Conservation (phyloP, 2,888 invertebrate genomes). For the Rhagium mordax region DNA sequence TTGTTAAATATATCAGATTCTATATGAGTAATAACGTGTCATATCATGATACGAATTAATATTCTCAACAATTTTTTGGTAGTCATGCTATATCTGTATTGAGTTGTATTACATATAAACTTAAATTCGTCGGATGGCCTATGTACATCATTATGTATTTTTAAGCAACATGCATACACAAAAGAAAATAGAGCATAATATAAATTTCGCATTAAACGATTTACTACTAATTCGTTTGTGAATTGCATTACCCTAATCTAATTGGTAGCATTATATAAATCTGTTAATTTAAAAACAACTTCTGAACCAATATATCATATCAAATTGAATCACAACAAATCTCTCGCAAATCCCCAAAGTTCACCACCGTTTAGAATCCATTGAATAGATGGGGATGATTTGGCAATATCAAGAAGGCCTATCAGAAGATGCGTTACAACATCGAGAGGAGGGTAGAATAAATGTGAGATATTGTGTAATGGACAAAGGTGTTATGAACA, state of each 20-base stretch:
- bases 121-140: no score
- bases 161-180: no score
- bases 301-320: not conserved
- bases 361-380: not conserved
- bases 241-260: not conserved
- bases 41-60: no score
- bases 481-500: constrained; percentile 53
- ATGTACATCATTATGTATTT: no score
- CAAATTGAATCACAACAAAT: constrained; percentile 19
- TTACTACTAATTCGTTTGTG: no score
- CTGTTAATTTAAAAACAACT: constrained; percentile 6
- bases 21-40: no score
- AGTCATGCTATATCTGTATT: no score
- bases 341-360: not conserved
- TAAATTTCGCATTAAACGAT: no score
- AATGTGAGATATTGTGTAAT: constrained; percentile 44
- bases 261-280: not conserved
- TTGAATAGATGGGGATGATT: not conserved
- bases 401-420: not conserved
- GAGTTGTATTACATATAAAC: no score
- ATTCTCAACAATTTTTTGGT: no score
- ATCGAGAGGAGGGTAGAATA: constrained; percentile 32
- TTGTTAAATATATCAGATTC: no score
- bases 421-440: constrained; percentile 19
- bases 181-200: no score